Base-by-base conservation (phyloP, 2,888 invertebrate species). In the Archips xylosteana region DNA sequence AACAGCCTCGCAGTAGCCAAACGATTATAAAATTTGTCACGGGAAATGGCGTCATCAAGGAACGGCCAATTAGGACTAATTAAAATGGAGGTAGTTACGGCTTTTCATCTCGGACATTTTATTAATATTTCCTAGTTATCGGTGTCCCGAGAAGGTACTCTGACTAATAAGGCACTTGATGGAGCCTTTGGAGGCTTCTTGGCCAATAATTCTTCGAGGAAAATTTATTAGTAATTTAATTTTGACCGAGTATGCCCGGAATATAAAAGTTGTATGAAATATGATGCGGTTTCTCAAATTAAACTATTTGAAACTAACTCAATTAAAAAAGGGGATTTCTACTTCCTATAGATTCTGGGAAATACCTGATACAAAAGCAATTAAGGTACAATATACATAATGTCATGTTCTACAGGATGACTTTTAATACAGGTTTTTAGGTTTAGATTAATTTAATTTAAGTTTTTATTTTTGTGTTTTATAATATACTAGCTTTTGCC, bases 31-130 rank as follows among this genome's bases (percentile, higher is more conserved):
- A 82, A 82, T 81, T 82, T 79, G 80, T 80, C 75, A 78, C 78
- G 75, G 78, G 78, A 75, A 79, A 77, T 79, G 75, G 76, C 78
- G 64, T 77, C 77, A 72, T 81, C 81, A 77, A 76, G 76, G 77
- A 76, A 75, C 76, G 76, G 76, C 75, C 77, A 78, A 81, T 83
- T 83, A 81, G 74, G 73, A 72, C 77, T 83, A 83, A 85, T 85
- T 84, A 83, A 82, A 85, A 83, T 76, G 78, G 76, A 81, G 78
- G 78, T 76, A 76, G 75, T 73, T 69, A 69, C 73, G 51, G 69
- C 69, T 66, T 73, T 75, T 71, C 68, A 68, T 65, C 69, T 75
- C 47, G 65, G 72, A 75, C 72, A 61, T 75, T 75, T 73, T 73
- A 73, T 75, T 70, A 73, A 72, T 75, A 75, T 73, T 73, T 69